phyloP scores from a whole-genome alignment of 2,888 invertebrate genomes.

The Mesopsocus fuscifrons region DNA sequence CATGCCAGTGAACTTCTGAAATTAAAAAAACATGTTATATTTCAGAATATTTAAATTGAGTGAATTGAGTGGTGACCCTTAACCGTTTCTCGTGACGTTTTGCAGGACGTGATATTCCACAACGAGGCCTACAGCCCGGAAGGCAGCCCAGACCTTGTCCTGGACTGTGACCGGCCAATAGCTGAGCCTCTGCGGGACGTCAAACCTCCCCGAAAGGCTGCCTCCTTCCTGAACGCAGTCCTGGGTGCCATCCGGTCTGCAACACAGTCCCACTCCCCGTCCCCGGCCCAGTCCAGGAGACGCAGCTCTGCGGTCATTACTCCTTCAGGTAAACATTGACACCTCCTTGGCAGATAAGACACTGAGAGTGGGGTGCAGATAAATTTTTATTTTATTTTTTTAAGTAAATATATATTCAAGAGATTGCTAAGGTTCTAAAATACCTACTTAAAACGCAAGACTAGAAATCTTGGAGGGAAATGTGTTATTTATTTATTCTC shows the following conservation, averaged over 20 bases:
- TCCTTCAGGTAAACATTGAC: constrained; percentile 23
- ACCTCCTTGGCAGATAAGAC: constrained; percentile 20
- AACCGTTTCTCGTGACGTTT: too few species aligned
- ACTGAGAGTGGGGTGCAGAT: too few species aligned
- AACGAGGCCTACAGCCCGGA: constrained; percentile 55
- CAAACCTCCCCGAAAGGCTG: constrained; percentile 30
- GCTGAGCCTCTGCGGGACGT: background rate
- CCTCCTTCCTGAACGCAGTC: constrained; percentile 50
- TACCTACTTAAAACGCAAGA: too few species aligned
- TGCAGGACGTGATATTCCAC: constrained; percentile 53
- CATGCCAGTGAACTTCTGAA: too few species aligned
- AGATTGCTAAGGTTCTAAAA: constrained; percentile 1
- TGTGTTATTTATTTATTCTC: too few species aligned
- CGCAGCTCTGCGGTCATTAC: constrained; percentile 12
- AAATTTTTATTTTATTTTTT: background rate
- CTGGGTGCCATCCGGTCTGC: constrained; percentile 47
- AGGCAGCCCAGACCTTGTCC: constrained; percentile 41
- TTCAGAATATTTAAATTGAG: too few species aligned
- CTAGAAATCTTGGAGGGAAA: too few species aligned
- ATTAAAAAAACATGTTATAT: too few species aligned
- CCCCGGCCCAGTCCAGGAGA: constrained; percentile 18
- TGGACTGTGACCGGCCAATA: constrained; percentile 5
- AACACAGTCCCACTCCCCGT: constrained; percentile 21
- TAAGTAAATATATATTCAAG: constrained; percentile 5
- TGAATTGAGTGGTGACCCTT: background rate